Evolutionary conservation across 2,888 invertebrate species (phyloP).

Genomic region (Drosophila subsilvestris): DNA sequence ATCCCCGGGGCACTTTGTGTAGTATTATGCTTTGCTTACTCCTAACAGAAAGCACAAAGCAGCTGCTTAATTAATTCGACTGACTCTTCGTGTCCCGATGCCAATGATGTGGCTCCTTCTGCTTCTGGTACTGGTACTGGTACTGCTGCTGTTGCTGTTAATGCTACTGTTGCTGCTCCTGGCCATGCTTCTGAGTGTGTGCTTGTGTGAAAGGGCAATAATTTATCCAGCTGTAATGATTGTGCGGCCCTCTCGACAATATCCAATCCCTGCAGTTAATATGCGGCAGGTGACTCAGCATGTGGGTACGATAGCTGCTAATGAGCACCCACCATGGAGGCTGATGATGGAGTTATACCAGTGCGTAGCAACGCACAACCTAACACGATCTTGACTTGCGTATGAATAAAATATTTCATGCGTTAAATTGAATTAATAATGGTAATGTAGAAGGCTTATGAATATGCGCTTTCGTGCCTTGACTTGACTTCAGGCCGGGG

Average conservation of each 20-base stretch:
- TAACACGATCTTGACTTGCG: constrained; percentile 39
- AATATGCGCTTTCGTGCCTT: constrained; percentile 56
- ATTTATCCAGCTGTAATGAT: constrained; percentile 58
- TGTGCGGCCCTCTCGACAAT: constrained; percentile 57
- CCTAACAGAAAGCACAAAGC: constrained; percentile 4
- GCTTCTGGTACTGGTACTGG: neutral
- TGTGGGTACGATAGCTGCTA: constrained; percentile 50
- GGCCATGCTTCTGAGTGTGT: constrained; percentile 12
- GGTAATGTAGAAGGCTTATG: constrained; percentile 69
- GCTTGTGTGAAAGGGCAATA: constrained; percentile 43
- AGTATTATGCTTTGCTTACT: neutral
- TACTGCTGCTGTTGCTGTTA: neutral
- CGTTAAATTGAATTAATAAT: constrained; percentile 79
- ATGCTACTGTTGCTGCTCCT: neutral
- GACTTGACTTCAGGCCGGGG: constrained; percentile 55
- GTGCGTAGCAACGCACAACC: neutral
- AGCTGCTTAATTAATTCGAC: constrained; percentile 77
- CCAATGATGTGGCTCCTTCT: constrained; percentile 27
- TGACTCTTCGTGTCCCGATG: constrained; percentile 55
- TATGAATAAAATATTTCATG: constrained; percentile 72
- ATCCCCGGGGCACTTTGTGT: neutral
- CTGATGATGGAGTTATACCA: constrained; percentile 38
- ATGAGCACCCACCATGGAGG: constrained; percentile 61
- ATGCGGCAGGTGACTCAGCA: constrained; percentile 72
- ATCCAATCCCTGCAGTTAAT: constrained; percentile 76